These are phyloP conservation scores for Bombus turneri DNA, from an alignment of 1,140 invertebrate genomes.

Conservation along the genomic window DNA sequence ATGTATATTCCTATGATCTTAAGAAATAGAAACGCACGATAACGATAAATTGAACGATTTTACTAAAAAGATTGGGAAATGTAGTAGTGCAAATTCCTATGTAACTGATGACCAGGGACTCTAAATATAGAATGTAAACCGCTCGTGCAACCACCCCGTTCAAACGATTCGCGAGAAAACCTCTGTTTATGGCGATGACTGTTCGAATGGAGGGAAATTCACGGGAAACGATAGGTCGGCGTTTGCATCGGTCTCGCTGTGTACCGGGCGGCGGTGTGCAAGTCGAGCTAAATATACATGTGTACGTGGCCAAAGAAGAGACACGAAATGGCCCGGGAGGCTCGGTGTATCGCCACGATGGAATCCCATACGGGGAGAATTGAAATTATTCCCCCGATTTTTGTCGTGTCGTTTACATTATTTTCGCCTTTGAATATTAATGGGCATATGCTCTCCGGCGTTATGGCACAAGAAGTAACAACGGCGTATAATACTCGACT, in stretches of 20 bases:
- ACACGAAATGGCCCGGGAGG: conserved; percentile 47
- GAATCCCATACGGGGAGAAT: conserved; percentile 80
- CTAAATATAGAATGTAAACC: neutral
- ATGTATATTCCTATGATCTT: too few relatives aligned
- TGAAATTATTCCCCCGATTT: conserved; percentile 83
- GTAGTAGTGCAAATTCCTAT: neutral
- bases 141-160: neutral
- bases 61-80: too few relatives aligned
- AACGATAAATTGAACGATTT: too few relatives aligned
- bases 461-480: conserved; percentile 82
- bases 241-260: neutral
- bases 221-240: neutral
- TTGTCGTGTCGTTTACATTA: conserved; percentile 83
- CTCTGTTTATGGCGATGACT: neutral
- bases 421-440: conserved; percentile 84
- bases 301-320: conserved; percentile 20
- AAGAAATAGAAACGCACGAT: too few relatives aligned
- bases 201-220: conserved; percentile 4
- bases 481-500: conserved; percentile 82
- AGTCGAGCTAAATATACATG: conserved; percentile 21
- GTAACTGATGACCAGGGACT: neutral
- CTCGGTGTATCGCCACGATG: conserved; percentile 61
- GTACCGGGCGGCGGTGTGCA: neutral
- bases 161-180: neutral
- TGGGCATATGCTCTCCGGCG: conserved; percentile 82